Base-by-base conservation (phyloP, 2,113 vertebrate genomes). In the Microcebus griseorufus region DNA sequence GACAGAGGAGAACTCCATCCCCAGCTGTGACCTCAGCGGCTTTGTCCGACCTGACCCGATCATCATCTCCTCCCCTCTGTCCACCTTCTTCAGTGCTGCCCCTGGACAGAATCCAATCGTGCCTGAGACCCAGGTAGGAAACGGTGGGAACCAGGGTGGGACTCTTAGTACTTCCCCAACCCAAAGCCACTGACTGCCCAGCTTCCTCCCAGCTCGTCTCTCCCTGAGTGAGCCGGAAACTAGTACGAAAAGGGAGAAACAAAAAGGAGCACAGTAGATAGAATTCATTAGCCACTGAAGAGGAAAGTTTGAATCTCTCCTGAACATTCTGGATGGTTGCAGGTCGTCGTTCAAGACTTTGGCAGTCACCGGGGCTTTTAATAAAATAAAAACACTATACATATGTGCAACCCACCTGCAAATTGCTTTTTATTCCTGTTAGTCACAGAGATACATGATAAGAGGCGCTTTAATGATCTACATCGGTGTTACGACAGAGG, bases 1-100 rank as follows among this genome's bases (percentile, higher is more conserved):
- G 99, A 99, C 99, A 0, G 99, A 99, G 97, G 99, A 99, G 98
- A 99, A 99, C 98, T 99, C 99, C 98, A 99, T 99, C 98, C 99
- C 99, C 81, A 99, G 99, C 98, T 99, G 99, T 92, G 99, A 99
- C 97, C 99, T 99, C 97, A 99, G 99, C 83, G 99, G 99, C 90
- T 99, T 99, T 98, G 99, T 99, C 96, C 99, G 99, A 93, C 99
- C 99, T 6, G 99, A 99, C 95, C 99, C 99, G 2, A 98, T 99
- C 98, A 99, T 99, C 97, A 99, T 99, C 98, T 99, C 99, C 90
- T 99, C 99, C 69, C 99, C 99, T 0, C 99, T 99, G 95, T 99
- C 99, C 67, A 99, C 99, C 94, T 99, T 99, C 99, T 99, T 99
- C 98, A 99, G 99, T 86, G 99, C 99, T 82, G 98, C 98, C 93